Evolutionary conservation across 2,888 invertebrate genomes (phyloP).

Genomic region (Lymantria monacha): DNA sequence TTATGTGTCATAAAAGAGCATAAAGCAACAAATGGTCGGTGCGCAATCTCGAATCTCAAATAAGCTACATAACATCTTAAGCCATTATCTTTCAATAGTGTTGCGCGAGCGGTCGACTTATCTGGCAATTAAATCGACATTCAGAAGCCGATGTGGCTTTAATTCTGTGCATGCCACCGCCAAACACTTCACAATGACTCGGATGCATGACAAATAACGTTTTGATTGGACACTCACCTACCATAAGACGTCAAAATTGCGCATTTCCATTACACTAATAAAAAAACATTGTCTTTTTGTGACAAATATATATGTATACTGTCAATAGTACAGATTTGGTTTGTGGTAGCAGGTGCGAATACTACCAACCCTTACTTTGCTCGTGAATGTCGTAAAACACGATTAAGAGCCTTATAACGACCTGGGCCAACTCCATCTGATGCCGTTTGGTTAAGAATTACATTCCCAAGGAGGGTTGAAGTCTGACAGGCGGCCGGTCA

Average conservation of each 20-base stretch:
- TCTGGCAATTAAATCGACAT: conserved; percentile 82
- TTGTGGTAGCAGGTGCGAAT: too few species aligned
- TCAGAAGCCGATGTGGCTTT: conserved; percentile 76
- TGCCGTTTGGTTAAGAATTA: too few species aligned
- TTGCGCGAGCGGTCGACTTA: conserved; percentile 71
- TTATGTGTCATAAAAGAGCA: conserved; percentile 31
- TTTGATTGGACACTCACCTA: conserved; percentile 72
- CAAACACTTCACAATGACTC: conserved; percentile 75
- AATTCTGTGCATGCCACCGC: conserved; percentile 71
- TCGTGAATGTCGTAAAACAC: too few species aligned
- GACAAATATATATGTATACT: neutral
- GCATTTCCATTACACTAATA: conserved; percentile 35
- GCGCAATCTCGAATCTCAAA: conserved; percentile 56
- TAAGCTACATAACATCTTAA: conserved; percentile 72
- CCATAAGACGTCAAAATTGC: conserved; percentile 39
- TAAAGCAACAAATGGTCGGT: conserved; percentile 34
- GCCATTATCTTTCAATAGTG: conserved; percentile 76
- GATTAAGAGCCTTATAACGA: too few species aligned
- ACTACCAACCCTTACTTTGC: too few species aligned
- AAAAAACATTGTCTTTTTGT: neutral
- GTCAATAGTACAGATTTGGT: neutral
- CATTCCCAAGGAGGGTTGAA: too few species aligned
- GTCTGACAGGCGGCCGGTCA: too few species aligned
- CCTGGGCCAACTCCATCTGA: too few species aligned
- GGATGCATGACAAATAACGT: conserved; percentile 79